Evolutionary conservation across 2,888 invertebrate genomes (phyloP).

Genomic region (Latrodectus hesperus): DNA sequence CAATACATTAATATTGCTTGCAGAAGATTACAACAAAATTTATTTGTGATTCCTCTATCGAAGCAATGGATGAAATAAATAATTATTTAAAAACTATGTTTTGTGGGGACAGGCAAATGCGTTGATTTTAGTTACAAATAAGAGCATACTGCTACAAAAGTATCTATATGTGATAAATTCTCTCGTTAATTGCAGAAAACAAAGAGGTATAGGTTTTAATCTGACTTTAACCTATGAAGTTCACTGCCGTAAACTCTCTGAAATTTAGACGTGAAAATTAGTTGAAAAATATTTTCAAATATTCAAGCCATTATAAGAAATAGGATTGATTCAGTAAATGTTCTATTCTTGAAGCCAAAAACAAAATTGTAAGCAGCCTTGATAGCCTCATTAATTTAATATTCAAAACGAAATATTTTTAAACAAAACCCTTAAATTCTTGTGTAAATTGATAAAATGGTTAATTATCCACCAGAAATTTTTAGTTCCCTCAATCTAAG

Average conservation of each 20-base stretch:
- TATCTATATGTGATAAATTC: background rate
- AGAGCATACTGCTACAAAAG: constrained; percentile 15
- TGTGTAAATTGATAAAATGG: constrained; percentile 62
- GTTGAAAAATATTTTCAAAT: constrained; percentile 31
- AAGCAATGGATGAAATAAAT: background rate
- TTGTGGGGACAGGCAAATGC: background rate
- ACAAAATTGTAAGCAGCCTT: constrained; percentile 43
- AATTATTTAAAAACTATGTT: background rate
- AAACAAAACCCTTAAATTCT: constrained; percentile 63
- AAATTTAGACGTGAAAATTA: background rate
- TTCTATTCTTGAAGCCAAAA: constrained; percentile 71
- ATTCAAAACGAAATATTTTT: constrained; percentile 53
- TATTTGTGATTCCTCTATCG: constrained; percentile 1
- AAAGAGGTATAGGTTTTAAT: constrained; percentile 70
- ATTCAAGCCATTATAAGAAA: constrained; percentile 36
- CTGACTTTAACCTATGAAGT: constrained; percentile 42
- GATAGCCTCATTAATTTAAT: background rate
- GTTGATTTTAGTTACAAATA: constrained; percentile 9
- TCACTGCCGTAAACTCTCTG: background rate
- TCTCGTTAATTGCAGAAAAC: constrained; percentile 23
- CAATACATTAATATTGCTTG: constrained; percentile 12
- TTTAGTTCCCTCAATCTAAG: constrained; percentile 69
- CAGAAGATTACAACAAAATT: constrained; percentile 32
- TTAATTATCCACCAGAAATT: constrained; percentile 70
- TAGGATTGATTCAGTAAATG: constrained; percentile 67